Conservation (phyloP, 2,113 vertebrate species). For the Procavia capensis region DNA sequence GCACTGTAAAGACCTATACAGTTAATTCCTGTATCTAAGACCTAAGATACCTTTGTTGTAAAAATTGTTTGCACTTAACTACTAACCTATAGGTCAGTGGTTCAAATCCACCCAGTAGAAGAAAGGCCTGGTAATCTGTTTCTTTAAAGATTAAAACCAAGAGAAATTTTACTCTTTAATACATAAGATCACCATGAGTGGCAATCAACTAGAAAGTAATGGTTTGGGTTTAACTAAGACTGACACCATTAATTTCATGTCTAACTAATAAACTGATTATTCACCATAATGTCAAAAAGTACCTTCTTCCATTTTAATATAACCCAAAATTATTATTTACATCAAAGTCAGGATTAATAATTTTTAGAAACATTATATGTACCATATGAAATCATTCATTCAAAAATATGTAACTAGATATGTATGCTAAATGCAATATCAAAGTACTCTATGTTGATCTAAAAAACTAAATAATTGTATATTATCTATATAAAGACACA, state of each 20-base stretch:
- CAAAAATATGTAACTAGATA: background rate
- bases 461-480: background rate
- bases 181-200: too few species aligned
- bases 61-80: too few species aligned
- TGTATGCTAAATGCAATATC: background rate
- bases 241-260: background rate
- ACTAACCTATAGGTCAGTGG: too few species aligned
- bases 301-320: background rate
- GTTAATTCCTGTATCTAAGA: background rate
- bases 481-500: background rate
- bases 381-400: background rate
- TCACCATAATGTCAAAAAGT: background rate
- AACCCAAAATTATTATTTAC: background rate
- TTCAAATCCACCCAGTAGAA: too few species aligned
- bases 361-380: background rate
- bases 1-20: background rate
- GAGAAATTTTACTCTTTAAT: too few species aligned
- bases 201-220: too few species aligned
- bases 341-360: background rate
- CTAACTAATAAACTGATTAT: background rate
- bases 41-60: background rate
- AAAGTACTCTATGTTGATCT: background rate
- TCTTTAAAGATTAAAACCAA: too few species aligned
- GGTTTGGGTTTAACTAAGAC: background rate
- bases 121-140: too few species aligned